Percentiles rank a stretch among this genome's conserved stretches.
Conservation (phyloP, 2,797 vertebrate species). For the Arnoldichthys spilopterus region DNA sequence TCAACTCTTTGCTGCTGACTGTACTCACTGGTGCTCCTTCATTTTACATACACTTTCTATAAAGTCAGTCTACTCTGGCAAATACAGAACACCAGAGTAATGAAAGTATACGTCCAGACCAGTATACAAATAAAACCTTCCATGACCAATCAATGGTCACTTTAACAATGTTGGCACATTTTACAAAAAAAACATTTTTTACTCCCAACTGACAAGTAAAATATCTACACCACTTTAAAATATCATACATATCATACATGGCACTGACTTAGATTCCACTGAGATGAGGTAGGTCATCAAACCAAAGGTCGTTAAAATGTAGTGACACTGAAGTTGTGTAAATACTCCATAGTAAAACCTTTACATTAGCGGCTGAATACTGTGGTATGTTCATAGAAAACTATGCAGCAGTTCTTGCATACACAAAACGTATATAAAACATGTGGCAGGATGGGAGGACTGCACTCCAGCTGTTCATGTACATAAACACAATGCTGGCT, state of each 20-base stretch:
- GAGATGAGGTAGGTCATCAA: conserved; percentile 11
- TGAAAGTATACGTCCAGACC: neutral
- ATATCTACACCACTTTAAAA: neutral
- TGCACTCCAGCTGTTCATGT: neutral
- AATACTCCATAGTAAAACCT: neutral
- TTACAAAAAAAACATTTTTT: neutral
- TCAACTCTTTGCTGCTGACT: neutral
- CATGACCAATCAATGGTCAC: neutral
- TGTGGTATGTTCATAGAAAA: neutral
- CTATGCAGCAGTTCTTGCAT: neutral
- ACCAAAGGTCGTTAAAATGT: neutral
- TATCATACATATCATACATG: neutral
- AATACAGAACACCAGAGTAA: neutral
- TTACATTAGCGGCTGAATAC: neutral
- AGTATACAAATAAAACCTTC: neutral
- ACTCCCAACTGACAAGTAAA: neutral
- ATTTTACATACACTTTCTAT: neutral
- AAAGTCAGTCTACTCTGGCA: neutral
- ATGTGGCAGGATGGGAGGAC: neutral
- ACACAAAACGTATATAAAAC: conserved; percentile 1
- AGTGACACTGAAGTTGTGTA: neutral
- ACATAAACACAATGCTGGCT: neutral
- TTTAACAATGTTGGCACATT: conserved; percentile 2
- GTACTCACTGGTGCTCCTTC: neutral
- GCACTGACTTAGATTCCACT: neutral